A percentile compares a stretch with the other conserved stretches of the same genome.
phyloP scores from a whole-genome alignment of 2,113 vertebrate species.

The Thunnus maccoyii region DNA sequence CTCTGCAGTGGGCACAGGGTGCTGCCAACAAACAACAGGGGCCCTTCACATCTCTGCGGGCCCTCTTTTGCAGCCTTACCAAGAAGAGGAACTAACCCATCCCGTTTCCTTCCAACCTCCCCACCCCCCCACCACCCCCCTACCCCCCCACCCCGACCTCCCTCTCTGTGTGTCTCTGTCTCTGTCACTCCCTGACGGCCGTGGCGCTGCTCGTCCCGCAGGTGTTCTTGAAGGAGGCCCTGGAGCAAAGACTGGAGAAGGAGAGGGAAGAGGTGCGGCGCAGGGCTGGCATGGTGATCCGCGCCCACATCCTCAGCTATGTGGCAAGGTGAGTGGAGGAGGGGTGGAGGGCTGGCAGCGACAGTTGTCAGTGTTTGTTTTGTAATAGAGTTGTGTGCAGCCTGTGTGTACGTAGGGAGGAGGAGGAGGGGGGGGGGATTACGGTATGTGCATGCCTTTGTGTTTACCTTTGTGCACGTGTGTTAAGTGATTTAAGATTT shows the following conservation, averaged over 20 bases:
- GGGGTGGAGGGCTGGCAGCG: slow-evolving; percentile 58
- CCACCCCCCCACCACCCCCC: not conserved
- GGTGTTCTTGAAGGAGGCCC: slow-evolving; percentile 95
- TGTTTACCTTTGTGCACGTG: slow-evolving; percentile 48
- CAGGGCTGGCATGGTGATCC: slow-evolving; percentile 92
- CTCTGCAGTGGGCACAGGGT: slow-evolving; percentile 65
- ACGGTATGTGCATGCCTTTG: slow-evolving; percentile 45
- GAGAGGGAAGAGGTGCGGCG: slow-evolving; percentile 91
- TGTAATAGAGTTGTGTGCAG: slow-evolving; percentile 56
- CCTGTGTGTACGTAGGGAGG: slow-evolving; percentile 9
- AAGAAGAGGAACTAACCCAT: slow-evolving; percentile 75
- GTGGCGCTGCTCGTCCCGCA: slow-evolving; percentile 80
- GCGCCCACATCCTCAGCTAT: slow-evolving; percentile 94
- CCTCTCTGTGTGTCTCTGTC: slow-evolving; percentile 39
- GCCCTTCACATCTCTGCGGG: slow-evolving; percentile 65
- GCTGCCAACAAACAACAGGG: slow-evolving; percentile 69
- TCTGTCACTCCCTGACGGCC: slow-evolving; percentile 48
- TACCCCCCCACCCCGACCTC: not conserved
- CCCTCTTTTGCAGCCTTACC: slow-evolving; percentile 58
- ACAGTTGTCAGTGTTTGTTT: slow-evolving; percentile 79
- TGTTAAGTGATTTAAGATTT: slow-evolving; percentile 31
- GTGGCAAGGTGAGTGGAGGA: slow-evolving; percentile 90
- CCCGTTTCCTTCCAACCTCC: slow-evolving; percentile 28
- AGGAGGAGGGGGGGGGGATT: not conserved
- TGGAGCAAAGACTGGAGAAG: slow-evolving; percentile 96